Evolutionary conservation across 2,888 invertebrate genomes (phyloP), one percentile per base, ranked within the genome.

Genomic region (Poecilus cupreus): DNA sequence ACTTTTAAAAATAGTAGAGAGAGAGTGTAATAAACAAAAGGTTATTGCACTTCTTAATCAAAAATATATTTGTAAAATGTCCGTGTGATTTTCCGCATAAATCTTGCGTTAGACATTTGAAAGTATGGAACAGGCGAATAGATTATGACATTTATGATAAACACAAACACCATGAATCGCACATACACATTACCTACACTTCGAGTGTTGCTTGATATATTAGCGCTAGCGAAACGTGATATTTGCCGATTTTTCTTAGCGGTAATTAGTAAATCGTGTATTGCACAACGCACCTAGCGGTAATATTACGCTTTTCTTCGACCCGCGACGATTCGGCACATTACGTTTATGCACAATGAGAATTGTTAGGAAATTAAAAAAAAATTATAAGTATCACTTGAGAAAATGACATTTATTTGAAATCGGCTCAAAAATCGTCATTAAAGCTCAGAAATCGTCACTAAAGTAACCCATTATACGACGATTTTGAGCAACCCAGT

Each of bases 101-200:
- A 68, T 68, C 68, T 39, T 24, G 10, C 60, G 24, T 68, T 10
- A 68, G 43, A 68, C 43, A 68, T 68, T 68, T 39, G 72, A 49
- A 72, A 72, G 72, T 72, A 20, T 72, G 46, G 20, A 46, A 39
- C 70, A 51, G 13, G 37, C 18, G 57, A 76, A 72, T n/a, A 22
- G 54, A 57, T 76, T 76, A 76, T 76, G 76, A 76, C 76, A 76
- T 76, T 76, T 57, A 46, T 76, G 76, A 76, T 76, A 76, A 76
- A 57, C 57, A 18, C 24, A 76, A 76, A 57, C 57, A 18, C 24
- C 43, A 39, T 57, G 76, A 57, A 49, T 51, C 51, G 76, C 22
- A 57, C 43, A 76, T 18, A 76, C 37, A n/a, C n/a, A n/a, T n/a
- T n/a, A n/a, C n/a, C n/a, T 68, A 68, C 22, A 57, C 22, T 13